phyloP scores from a whole-genome alignment of 2,888 invertebrate species.

The Harpalus rubripes region DNA sequence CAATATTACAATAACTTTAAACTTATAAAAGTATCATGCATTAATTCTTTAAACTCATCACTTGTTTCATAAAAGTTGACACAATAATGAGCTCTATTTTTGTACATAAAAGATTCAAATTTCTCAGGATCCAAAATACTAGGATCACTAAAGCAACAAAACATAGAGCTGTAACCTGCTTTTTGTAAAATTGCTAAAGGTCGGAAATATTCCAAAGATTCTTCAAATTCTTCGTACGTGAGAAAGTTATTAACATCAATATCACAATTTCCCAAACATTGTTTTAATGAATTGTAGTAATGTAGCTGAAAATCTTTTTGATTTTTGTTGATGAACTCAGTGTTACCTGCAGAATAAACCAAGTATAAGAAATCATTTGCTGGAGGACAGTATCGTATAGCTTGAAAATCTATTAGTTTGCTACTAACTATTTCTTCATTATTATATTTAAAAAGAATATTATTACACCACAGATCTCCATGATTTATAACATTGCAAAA shows the following conservation, averaged over 20 bases:
- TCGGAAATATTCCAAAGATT: slow-evolving; percentile 27
- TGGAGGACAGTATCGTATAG: slow-evolving; percentile 61
- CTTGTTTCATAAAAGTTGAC: slow-evolving; percentile 30
- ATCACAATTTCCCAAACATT: slow-evolving; percentile 12
- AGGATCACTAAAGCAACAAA: neutral
- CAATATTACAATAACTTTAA: slow-evolving; percentile 40
- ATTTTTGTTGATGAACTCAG: neutral
- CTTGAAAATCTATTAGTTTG: slow-evolving; percentile 67
- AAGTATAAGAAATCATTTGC: slow-evolving; percentile 57
- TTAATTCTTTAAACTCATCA: slow-evolving; percentile 24
- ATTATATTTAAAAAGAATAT: slow-evolving; percentile 72
- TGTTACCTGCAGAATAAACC: neutral
- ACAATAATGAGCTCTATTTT: slow-evolving; percentile 35
- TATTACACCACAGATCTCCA: slow-evolving; percentile 81
- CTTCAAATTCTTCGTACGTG: slow-evolving; percentile 40
- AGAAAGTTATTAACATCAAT: slow-evolving; percentile 45
- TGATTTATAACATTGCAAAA: slow-evolving; percentile 81
- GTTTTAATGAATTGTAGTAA: slow-evolving; percentile 67
- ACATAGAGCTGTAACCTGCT: neutral
- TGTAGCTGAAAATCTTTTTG: slow-evolving; percentile 68
- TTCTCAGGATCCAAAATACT: slow-evolving; percentile 10
- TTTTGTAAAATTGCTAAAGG: slow-evolving; percentile 43
- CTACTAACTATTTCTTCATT: slow-evolving; percentile 57
- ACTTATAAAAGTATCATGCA: slow-evolving; percentile 22
- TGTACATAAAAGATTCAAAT: slow-evolving; percentile 59